Evolutionary conservation across 2,797 vertebrate genomes (phyloP), one percentile per base, ranked within the genome.

Genomic region (Falco columbarius): DNA sequence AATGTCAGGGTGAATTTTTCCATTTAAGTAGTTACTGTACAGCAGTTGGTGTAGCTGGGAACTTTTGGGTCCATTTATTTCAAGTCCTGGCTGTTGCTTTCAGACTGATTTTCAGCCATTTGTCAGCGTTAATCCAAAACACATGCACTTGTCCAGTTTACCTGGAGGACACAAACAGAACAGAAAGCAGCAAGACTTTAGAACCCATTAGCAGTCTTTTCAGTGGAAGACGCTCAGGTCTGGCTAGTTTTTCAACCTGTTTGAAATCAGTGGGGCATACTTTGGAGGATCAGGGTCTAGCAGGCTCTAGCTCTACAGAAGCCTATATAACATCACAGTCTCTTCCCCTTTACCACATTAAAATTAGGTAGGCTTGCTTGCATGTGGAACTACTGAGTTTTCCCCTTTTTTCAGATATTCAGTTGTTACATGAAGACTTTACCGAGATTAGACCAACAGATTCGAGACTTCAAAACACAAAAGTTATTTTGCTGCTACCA

Each of bases 401-500:
- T 81, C 62, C 44, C 75, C 80, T 93, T 75, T 92, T 81, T 90
- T 67, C 95, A 99, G 99, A 99, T 97, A 98, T 99, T 97, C 98
- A 97, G 83, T 97, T 99, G 86, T 98, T 99, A 65, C 80, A 44
- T 8, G 98, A 98, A 75, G 96, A 97, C 73, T 99, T 99, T 89
- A 97, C 96, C 93, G 97, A 98, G 67, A 94, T 99, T 95, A 95
- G 98, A 19, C 89, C 97, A 11, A 91, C 89, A 68, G 98, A 99
- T 85, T 82, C 82, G 5, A 98, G 96, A 77, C 95, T 99, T 89
- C 96, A 98, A 95, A 98, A 98, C 19, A 98, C 98, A 70, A 98
- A 96, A 81, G 97, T 99, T 51, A 98, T 99, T 97, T 96, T 99
- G 89, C 95, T 99, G 92, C 97, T 98, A 15, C 99, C 99, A 54